Evolutionary conservation across 2,888 invertebrate genomes (phyloP).

Genomic region (Philhelius pedissequus): DNA sequence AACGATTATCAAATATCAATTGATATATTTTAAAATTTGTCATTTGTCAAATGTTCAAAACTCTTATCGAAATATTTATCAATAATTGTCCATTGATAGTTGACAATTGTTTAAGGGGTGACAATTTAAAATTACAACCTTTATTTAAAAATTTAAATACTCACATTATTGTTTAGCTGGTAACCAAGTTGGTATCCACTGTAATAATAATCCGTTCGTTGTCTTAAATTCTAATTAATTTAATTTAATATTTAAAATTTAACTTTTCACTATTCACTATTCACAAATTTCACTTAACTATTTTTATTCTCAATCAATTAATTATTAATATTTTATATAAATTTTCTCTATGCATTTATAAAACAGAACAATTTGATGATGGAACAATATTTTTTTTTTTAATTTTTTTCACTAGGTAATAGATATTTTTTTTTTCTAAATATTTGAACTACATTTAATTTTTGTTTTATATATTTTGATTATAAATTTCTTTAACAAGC

Average conservation of each 20-base stretch:
- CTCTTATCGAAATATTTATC: no score
- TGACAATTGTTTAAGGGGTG: no score
- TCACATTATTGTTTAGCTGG: constrained; percentile 43
- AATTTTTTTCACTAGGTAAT: not conserved
- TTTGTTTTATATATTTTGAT: constrained; percentile 7
- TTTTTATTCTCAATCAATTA: constrained; percentile 6
- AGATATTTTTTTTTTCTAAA: not conserved
- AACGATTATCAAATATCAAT: no score
- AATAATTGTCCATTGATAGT: no score
- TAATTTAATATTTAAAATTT: constrained; percentile 2
- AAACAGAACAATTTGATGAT: constrained; percentile 54
- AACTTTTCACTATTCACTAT: not conserved
- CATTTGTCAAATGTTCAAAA: no score
- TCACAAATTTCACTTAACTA: not conserved
- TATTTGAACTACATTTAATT: constrained; percentile 25
- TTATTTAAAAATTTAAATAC: no score
- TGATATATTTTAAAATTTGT: no score
- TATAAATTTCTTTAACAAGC: constrained; percentile 17
- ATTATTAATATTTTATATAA: not conserved
- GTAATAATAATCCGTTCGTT: constrained; percentile 21
- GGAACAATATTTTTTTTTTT: constrained; percentile 27
- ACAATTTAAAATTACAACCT: no score
- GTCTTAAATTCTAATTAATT: not conserved
- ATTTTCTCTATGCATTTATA: not conserved
- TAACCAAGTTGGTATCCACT: constrained; percentile 49